These are phyloP conservation scores for Diaperis boleti DNA, from an alignment of 2,888 invertebrate genomes.

Conservation along the genomic window DNA sequence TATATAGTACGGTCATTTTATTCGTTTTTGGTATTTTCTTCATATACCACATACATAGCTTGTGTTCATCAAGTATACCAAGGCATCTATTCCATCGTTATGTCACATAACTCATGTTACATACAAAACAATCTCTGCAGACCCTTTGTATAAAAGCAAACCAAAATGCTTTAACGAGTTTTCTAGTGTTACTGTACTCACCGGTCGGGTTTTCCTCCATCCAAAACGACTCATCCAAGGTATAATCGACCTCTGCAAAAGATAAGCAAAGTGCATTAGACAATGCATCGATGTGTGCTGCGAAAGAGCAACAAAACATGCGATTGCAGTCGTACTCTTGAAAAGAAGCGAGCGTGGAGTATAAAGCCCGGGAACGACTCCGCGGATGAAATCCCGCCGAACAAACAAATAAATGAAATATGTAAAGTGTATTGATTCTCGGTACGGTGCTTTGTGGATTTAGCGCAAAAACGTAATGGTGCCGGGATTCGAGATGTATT, in stretches of 20 bases:
- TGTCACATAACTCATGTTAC: too few relatives aligned
- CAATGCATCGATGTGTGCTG: constrained; percentile 20
- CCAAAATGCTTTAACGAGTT: neutral
- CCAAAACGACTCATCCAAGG: constrained; percentile 93
- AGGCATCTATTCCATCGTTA: too few relatives aligned
- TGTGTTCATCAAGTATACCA: too few relatives aligned
- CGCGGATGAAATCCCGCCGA: constrained; percentile 25
- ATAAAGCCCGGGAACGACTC: constrained; percentile 19
- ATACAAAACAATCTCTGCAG: constrained; percentile 21
- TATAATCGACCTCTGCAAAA: constrained; percentile 91
- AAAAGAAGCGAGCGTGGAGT: constrained; percentile 16
- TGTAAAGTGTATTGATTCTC: constrained; percentile 36
- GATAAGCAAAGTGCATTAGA: constrained; percentile 41
- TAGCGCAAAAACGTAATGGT: constrained; percentile 22
- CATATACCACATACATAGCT: too few relatives aligned
- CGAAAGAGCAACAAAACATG: constrained; percentile 18
- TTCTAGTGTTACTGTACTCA: constrained; percentile 71
- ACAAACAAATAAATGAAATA: constrained; percentile 33
- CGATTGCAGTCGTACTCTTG: constrained; percentile 23
- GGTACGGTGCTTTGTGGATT: constrained; percentile 24
- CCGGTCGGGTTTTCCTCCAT: constrained; percentile 93
- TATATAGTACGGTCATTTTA: too few relatives aligned
- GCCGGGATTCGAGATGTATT: constrained; percentile 22
- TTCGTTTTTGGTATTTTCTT: too few relatives aligned
- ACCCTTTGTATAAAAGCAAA: too few relatives aligned